Percentiles rank a stretch among this genome's conserved stretches.
Conservation (phyloP, 2,888 invertebrate genomes). For the Temnothorax rugatulus region DNA sequence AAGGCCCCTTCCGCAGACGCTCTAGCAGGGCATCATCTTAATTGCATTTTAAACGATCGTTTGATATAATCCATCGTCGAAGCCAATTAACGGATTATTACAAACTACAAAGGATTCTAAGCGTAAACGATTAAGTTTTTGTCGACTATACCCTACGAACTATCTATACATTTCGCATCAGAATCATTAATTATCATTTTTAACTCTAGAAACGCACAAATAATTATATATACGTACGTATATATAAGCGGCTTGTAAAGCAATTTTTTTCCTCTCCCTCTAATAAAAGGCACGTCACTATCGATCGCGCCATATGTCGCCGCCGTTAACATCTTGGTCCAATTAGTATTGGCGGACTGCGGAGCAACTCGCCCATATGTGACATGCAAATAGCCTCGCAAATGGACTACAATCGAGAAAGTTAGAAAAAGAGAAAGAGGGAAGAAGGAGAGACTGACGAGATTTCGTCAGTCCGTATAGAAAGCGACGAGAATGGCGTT, state of each 20-base stretch:
- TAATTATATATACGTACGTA: not conserved
- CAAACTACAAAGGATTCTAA: not conserved
- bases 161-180: not conserved
- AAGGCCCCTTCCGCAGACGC: not conserved
- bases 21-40: not conserved
- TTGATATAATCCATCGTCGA: not conserved
- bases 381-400: not conserved
- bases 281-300: not conserved
- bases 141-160: not conserved
- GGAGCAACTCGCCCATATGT: conserved; percentile 2
- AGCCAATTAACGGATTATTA: conserved; percentile 2
- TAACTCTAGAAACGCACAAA: not conserved
- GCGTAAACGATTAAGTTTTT: not conserved
- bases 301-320: conserved; percentile 14
- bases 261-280: not conserved
- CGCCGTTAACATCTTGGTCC: conserved; percentile 4
- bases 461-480: conserved; percentile 19
- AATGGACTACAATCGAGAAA: not conserved
- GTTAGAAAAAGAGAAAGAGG: not conserved
- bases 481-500: conserved; percentile 18
- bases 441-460: not conserved
- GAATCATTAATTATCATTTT: not conserved
- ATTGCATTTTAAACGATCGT: conserved; percentile 12
- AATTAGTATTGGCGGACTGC: not conserved
- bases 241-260: not conserved